Conservation (phyloP, 2,888 invertebrate genomes). For the Dermolepida albohirtum region DNA sequence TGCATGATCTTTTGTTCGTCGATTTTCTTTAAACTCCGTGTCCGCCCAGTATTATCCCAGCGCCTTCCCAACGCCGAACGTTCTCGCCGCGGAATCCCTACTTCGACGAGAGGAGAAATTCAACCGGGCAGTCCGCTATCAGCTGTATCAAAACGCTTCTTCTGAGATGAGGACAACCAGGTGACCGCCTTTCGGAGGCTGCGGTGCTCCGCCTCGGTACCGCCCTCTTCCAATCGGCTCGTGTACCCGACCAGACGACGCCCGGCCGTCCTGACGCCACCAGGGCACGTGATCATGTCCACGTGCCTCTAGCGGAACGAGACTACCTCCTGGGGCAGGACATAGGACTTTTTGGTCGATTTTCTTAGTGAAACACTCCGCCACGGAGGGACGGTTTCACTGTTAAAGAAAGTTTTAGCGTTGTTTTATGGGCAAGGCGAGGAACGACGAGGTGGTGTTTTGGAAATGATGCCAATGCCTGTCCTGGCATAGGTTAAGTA, state of each 20-base stretch:
- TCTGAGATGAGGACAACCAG: constrained; percentile 47
- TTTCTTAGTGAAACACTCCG: constrained; percentile 17
- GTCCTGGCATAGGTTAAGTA: constrained; percentile 22
- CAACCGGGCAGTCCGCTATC: no score
- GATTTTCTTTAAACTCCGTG: no score
- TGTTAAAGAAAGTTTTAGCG: constrained; percentile 25
- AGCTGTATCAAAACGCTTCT: constrained; percentile 31
- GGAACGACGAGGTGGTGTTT: constrained; percentile 22
- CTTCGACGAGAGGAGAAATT: no score
- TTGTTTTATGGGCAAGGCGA: constrained; percentile 33
- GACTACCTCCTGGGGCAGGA: constrained; percentile 57
- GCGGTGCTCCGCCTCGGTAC: constrained; percentile 56
- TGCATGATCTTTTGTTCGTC: no score
- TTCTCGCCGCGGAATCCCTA: no score
- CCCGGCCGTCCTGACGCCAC: constrained; percentile 53
- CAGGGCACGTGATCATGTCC: constrained; percentile 60
- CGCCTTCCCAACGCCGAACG: no score
- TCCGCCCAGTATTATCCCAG: no score
- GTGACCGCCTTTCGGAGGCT: constrained; percentile 59
- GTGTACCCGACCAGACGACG: constrained; percentile 55
- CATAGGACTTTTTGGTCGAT: constrained; percentile 38
- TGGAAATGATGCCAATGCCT: constrained; percentile 9
- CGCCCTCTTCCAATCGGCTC: constrained; percentile 56
- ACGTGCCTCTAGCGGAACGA: constrained; percentile 55
- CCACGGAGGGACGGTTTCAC: constrained; percentile 21